Evolutionary conservation across 2,113 vertebrate species (phyloP).

Genomic region (Cyprinus carpio): DNA sequence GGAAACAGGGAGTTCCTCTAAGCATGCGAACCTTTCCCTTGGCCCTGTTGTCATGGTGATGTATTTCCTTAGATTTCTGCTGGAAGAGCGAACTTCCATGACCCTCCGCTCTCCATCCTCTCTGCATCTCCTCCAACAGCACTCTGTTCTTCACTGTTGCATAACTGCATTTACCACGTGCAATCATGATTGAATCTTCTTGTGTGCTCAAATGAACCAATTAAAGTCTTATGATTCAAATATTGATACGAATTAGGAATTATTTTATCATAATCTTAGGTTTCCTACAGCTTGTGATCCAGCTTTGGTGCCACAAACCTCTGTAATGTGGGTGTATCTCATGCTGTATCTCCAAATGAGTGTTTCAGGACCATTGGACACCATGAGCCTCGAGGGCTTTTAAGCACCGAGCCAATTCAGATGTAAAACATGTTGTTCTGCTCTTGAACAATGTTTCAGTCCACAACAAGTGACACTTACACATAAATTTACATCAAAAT

Average conservation of each 20-base stretch:
- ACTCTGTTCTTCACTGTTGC: not conserved
- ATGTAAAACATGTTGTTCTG: constrained; percentile 46
- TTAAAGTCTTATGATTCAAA: not conserved
- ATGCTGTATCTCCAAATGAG: not conserved
- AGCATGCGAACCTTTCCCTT: constrained; percentile 33
- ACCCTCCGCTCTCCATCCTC: constrained; percentile 52
- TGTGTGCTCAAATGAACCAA: not conserved
- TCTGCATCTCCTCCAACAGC: constrained; percentile 36
- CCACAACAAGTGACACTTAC: constrained; percentile 26
- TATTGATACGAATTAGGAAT: not conserved
- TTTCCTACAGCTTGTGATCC: not conserved
- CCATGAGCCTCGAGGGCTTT: not conserved
- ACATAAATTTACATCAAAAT: constrained; percentile 41
- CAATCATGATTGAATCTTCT: not conserved
- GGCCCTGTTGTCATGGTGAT: constrained; percentile 71
- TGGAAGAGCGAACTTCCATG: constrained; percentile 49
- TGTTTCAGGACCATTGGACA: constrained; percentile 6
- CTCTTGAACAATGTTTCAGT: not conserved
- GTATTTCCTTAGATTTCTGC: constrained; percentile 60
- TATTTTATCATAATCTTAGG: not conserved
- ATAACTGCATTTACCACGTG: not conserved
- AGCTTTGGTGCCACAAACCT: constrained; percentile 1
- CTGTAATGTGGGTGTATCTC: not conserved
- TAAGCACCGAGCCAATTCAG: constrained; percentile 10
- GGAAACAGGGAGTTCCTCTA: constrained; percentile 57